Percentiles rank a stretch among this genome's conserved stretches.
Evolutionary conservation across 2,888 invertebrate species (phyloP).

Genomic region (Andrena dorsata): DNA sequence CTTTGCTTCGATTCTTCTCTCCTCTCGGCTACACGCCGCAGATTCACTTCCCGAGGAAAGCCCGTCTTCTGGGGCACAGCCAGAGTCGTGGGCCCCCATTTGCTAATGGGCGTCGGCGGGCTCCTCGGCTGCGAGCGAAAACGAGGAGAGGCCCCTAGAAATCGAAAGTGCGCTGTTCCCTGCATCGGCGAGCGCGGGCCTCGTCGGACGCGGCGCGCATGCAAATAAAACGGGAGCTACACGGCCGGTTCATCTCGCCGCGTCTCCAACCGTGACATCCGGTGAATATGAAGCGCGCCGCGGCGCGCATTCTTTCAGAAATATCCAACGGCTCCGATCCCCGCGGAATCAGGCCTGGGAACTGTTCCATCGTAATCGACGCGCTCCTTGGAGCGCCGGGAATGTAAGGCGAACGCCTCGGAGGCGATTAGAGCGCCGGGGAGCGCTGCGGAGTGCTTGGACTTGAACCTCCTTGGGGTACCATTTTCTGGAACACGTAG

Average conservation of each 20-base stretch:
- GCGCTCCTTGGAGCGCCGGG: too few species aligned
- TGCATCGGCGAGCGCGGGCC: background rate
- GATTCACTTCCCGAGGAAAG: slow-evolving; percentile 40
- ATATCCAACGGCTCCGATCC: background rate
- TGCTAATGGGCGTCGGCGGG: too few species aligned
- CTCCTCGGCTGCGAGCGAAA: too few species aligned
- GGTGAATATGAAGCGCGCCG: slow-evolving; percentile 5
- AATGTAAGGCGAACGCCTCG: too few species aligned
- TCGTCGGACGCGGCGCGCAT: background rate
- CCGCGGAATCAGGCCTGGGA: too few species aligned
- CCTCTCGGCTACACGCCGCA: slow-evolving; percentile 15
- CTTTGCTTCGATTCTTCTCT: slow-evolving; percentile 16
- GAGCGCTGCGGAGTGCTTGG: too few species aligned
- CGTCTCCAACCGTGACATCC: slow-evolving; percentile 14
- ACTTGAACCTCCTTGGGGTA: too few species aligned
- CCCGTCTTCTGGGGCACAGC: slow-evolving; percentile 20
- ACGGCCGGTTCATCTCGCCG: slow-evolving; percentile 9
- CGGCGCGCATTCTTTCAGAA: slow-evolving; percentile 9
- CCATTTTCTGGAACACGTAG: too few species aligned
- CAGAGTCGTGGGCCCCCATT: too few species aligned
- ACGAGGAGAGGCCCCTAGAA: slow-evolving; percentile 2
- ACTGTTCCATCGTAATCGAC: too few species aligned
- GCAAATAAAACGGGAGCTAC: slow-evolving; percentile 4
- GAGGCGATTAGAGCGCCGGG: too few species aligned
- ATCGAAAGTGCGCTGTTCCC: background rate